Conservation (phyloP, 2,113 vertebrate species). For the zebrafish (Danio rerio) region GRCz12tu NC_133180.1:47648501-47649000, state of each 20-base stretch:
- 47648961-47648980: too few relatives aligned
- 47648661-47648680: background rate
- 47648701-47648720: too few relatives aligned
- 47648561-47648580: background rate
- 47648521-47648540: background rate
- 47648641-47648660: background rate
- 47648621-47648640: background rate
- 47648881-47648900: too few relatives aligned
- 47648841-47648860: background rate
- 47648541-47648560: background rate
- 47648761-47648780: background rate
- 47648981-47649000: too few relatives aligned
- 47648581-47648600: background rate
- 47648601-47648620: background rate
- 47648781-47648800: background rate
- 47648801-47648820: background rate
- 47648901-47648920: too few relatives aligned
- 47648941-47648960: too few relatives aligned
- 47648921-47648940: too few relatives aligned
- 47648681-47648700: background rate
- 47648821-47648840: background rate
- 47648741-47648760: background rate
- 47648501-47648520: background rate
- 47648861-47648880: background rate
- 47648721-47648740: background rate